Evolutionary conservation across 2,888 invertebrate genomes (phyloP).

Genomic region (Amaurobius ferox): DNA sequence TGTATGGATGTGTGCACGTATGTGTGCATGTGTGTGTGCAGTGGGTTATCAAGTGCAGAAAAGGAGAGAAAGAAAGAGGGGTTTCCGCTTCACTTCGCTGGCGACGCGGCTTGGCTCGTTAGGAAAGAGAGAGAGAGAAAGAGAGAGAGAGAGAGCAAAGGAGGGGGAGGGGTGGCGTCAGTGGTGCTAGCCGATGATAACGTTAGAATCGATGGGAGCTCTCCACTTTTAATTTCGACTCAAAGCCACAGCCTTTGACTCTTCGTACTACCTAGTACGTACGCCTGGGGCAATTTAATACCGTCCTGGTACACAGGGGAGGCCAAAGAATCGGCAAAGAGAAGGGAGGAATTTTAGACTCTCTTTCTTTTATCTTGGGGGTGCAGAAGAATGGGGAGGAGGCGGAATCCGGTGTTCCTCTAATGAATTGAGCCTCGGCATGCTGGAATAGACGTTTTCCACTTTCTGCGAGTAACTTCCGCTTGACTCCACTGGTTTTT

Average conservation of each 20-base stretch:
- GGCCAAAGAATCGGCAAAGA: constrained; percentile 22
- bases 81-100: constrained; percentile 57
- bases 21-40: constrained; percentile 34
- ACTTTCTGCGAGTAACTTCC: constrained; percentile 17
- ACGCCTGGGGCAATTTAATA: constrained; percentile 63
- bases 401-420: constrained; percentile 18
- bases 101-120: constrained; percentile 68
- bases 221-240: constrained; percentile 72
- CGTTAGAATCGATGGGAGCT: constrained; percentile 67
- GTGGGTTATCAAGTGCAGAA: constrained; percentile 59
- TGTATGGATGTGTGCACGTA: constrained; percentile 32
- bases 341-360: constrained; percentile 49
- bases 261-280: constrained; percentile 43
- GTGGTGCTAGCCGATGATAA: constrained; percentile 69
- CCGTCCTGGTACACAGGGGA: constrained; percentile 56
- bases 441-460: constrained; percentile 22
- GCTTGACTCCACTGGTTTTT: constrained; percentile 13
- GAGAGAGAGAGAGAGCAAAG: constrained; percentile 8
- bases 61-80: constrained; percentile 30
- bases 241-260: constrained; percentile 70
- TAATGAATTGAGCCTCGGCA: constrained; percentile 50
- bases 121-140: constrained; percentile 31
- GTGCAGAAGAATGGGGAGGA: constrained; percentile 27
- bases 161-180: constrained; percentile 18
- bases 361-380: constrained; percentile 62